Evolutionary conservation across 23 tunicate species (phyloP).

Genomic region (Aplidium turbinatum): DNA sequence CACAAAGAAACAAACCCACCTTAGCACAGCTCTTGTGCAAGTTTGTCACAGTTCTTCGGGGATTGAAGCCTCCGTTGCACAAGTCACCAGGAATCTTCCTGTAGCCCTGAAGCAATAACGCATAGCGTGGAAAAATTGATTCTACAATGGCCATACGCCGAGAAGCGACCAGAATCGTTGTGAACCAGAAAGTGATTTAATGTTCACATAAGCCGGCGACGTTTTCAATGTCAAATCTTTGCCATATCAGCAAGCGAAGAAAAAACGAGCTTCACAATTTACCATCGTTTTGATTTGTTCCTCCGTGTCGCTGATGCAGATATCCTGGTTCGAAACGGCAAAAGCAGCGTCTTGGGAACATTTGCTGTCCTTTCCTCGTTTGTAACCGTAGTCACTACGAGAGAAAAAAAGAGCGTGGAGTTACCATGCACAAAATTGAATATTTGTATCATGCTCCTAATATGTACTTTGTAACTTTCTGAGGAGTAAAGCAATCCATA

Average conservation of each 20-base stretch:
- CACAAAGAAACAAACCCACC: slow-evolving; percentile 20
- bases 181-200: too few species aligned
- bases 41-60: slow-evolving; percentile 15
- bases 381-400: slow-evolving; percentile 90
- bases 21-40: slow-evolving; percentile 54
- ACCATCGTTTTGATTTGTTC: slow-evolving; percentile 69
- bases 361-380: slow-evolving; percentile 11
- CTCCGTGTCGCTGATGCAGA: slow-evolving; percentile 75
- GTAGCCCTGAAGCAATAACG: slow-evolving; percentile 57
- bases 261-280: too few species aligned
- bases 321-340: slow-evolving; percentile 45
- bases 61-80: slow-evolving; percentile 74
- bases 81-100: slow-evolving; percentile 93
- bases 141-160: too few species aligned
- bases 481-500: too few species aligned
- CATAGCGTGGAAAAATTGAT: too few species aligned
- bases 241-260: too few species aligned
- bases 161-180: too few species aligned
- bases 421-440: not conserved
- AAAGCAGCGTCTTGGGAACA: slow-evolving; percentile 47
- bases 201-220: too few species aligned
- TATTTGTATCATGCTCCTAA: not conserved
- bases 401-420: not conserved
- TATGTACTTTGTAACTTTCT: too few species aligned
- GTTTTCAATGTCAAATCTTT: too few species aligned